Base-by-base conservation (phyloP, 1,140 invertebrate genomes). In the Caerostris darwini region DNA sequence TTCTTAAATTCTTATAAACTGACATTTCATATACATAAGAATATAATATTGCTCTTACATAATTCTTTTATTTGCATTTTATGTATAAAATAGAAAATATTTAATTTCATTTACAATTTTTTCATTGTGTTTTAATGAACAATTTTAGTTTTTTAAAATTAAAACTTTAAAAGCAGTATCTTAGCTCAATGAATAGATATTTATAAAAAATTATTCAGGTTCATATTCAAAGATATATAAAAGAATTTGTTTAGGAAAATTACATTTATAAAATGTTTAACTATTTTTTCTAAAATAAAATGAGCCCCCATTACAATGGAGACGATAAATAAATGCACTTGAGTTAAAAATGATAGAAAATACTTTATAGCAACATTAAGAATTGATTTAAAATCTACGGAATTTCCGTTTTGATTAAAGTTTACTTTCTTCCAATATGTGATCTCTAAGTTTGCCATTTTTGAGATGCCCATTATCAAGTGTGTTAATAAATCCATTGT, bases 371-470 rank as follows among this genome's bases (percentile, higher is more conserved):
- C 50, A 77, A 77, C 12, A 34, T 8, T 53, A 77, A 77, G 50
- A 77, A 77, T 77, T 50, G 12, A 50, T 17, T 64, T 77, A 83
- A 83, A 83, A 83, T 56, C 8, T 12, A 61, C n/a, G 19, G 2
- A 50, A 12, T 53, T 64, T 19, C 5, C 50, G 50, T 64, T 12
- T 12, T 5, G 10, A 34, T 90, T 69, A 90, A 57, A 90, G 89
- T 90, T 90, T 90, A 56, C 89, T 90, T 81, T 90, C 89, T 81
- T 90, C 89, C 12, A 81, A 17, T 12, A 90, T 90, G 14, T 90
- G 53, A 14, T 90, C 89, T 34, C 71, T 89, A 0, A 71, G 19
- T 34, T 81, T 81, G 19, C 67, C 67, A 58, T 81, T 90, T 14
- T 81, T 59, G 6, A 58, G 4, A 77, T 58, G 19, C 59, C 59